Conservation (phyloP, 1,140 invertebrate genomes). For the Anoplolepis gracilipes region DNA sequence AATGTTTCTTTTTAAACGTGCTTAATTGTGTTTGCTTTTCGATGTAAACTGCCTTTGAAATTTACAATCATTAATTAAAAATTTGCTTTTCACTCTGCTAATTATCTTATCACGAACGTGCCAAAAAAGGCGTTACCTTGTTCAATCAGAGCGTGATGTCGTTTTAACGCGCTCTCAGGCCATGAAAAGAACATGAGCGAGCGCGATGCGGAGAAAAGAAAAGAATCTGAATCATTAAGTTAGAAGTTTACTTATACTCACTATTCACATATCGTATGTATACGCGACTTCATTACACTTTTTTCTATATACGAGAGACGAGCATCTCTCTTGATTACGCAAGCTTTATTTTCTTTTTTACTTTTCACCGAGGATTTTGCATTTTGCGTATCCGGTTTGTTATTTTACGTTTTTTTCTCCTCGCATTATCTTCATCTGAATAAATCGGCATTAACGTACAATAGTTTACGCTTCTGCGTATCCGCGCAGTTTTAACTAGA, state of each 20-base stretch:
- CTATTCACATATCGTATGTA: neutral
- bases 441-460: slow-evolving; percentile 18
- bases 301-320: neutral
- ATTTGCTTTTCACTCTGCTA: slow-evolving; percentile 51
- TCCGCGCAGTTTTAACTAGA: slow-evolving; percentile 2
- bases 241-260: slow-evolving; percentile 40
- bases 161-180: neutral
- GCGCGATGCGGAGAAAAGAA: neutral
- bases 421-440: neutral
- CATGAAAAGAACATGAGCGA: neutral
- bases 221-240: neutral
- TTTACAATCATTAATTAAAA: slow-evolving; percentile 66
- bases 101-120: slow-evolving; percentile 50
- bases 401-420: neutral
- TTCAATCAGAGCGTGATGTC: neutral
- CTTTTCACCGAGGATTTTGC: neutral
- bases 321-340: slow-evolving; percentile 3
- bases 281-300: slow-evolving; percentile 52
- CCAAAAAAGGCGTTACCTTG: slow-evolving; percentile 5
- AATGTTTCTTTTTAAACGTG: no score
- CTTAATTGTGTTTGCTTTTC: neutral
- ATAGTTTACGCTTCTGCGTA: slow-evolving; percentile 3
- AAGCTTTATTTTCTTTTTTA: neutral
- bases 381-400: slow-evolving; percentile 8
- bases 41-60: slow-evolving; percentile 40